Conservation (phyloP, 2,888 invertebrate genomes). For the Blomia tropicalis region DNA sequence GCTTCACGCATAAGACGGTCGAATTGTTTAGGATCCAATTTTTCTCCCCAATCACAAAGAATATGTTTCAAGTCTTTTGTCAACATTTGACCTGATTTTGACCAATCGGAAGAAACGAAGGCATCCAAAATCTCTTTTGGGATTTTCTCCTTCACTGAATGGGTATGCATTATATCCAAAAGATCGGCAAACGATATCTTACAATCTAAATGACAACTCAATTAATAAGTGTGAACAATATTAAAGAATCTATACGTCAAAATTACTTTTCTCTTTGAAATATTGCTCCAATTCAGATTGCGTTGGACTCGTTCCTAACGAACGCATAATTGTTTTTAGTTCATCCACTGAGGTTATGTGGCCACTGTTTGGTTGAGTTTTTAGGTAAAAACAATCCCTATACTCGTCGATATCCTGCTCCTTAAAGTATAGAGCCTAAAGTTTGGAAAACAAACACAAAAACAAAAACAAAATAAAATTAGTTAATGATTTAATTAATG, state of each 20-base stretch:
- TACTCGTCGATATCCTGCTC: slow-evolving; percentile 92
- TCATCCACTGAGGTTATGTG: slow-evolving; percentile 76
- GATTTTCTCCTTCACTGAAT: slow-evolving; percentile 58
- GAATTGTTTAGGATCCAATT: slow-evolving; percentile 52
- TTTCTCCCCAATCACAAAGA: slow-evolving; percentile 80
- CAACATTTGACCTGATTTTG: slow-evolving; percentile 51
- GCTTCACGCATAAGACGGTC: slow-evolving; percentile 82
- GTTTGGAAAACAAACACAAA: too few relatives aligned
- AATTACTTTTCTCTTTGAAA: slow-evolving; percentile 49
- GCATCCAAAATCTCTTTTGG: slow-evolving; percentile 70
- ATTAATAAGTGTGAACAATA: not conserved
- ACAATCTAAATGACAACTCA: slow-evolving; percentile 45
- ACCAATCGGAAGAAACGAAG: slow-evolving; percentile 66
- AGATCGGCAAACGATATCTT: slow-evolving; percentile 91
- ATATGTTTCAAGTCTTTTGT: slow-evolving; percentile 68
- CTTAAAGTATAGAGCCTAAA: slow-evolving; percentile 74
- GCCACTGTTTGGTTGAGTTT: slow-evolving; percentile 56
- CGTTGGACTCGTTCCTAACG: slow-evolving; percentile 81
- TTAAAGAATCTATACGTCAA: not conserved
- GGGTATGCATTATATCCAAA: slow-evolving; percentile 81
- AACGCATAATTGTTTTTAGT: slow-evolving; percentile 81
- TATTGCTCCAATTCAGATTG: slow-evolving; percentile 72
- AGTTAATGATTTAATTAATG: too few relatives aligned
- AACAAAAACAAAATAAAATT: too few relatives aligned
- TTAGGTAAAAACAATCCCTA: slow-evolving; percentile 86